Percentiles rank a stretch among this genome's conserved stretches.
These are phyloP conservation scores for Brienomyrus brachyistius DNA, from an alignment of 2,113 vertebrate genomes.

Conservation along the genomic window DNA sequence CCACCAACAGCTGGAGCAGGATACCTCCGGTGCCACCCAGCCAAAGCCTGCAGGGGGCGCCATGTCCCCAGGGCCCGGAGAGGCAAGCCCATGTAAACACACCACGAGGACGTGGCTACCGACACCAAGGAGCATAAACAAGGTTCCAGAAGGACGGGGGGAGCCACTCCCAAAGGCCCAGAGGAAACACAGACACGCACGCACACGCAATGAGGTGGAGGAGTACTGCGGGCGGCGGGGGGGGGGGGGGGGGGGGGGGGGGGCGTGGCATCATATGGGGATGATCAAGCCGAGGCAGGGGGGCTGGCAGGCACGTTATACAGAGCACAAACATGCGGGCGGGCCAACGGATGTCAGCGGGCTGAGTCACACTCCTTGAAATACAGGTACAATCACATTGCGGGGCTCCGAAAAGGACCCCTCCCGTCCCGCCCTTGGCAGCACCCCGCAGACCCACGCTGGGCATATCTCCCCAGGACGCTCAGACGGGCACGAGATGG, in stretches of 20 bases:
- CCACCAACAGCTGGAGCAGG: neutral
- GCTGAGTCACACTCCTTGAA: constrained; percentile 21
- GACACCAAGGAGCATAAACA: neutral
- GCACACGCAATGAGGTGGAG: neutral
- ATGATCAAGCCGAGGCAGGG: neutral
- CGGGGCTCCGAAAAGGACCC: neutral
- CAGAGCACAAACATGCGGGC: neutral
- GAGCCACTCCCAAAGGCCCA: neutral
- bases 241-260: neutral
- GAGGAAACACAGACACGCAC: neutral
- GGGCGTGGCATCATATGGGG: neutral
- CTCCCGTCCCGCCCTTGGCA: neutral
- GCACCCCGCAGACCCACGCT: neutral
- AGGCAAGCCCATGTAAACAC: neutral
- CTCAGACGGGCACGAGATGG: neutral
- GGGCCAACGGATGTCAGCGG: neutral
- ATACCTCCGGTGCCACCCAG: neutral
- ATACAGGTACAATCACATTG: constrained; percentile 36
- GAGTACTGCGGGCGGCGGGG: neutral
- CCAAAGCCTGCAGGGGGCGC: neutral
- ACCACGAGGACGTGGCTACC: neutral
- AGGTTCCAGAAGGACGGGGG: too few species aligned
- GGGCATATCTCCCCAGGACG: neutral
- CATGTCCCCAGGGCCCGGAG: neutral
- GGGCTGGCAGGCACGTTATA: neutral